Conservation (phyloP, 1,140 invertebrate genomes). For the Microplitis mediator region DNA sequence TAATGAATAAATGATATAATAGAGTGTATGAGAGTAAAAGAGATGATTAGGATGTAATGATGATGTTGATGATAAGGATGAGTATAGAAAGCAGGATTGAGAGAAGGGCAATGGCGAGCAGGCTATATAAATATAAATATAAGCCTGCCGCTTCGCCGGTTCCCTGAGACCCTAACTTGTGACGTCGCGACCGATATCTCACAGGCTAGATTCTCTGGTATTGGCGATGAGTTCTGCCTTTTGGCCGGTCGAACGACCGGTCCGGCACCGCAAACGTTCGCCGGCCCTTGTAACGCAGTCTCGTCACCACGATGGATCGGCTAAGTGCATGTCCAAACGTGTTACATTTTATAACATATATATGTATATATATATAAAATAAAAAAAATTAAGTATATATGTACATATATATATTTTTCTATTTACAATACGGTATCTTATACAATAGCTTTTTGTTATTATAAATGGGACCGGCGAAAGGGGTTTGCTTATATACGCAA, state of each 20-base stretch:
- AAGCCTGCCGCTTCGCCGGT: slow-evolving; percentile 66
- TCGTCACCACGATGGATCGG: slow-evolving; percentile 18
- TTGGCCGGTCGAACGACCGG: slow-evolving; percentile 19
- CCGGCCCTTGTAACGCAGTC: slow-evolving; percentile 20
- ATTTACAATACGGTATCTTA: too few relatives aligned
- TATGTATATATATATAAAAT: not conserved
- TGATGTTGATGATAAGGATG: not conserved
- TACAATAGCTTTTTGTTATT: too few relatives aligned
- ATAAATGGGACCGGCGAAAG: too few relatives aligned
- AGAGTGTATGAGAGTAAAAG: slow-evolving; percentile 21
- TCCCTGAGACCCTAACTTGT: slow-evolving; percentile 81
- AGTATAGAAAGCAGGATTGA: slow-evolving; percentile 9
- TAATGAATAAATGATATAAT: slow-evolving; percentile 13
- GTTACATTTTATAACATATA: not conserved
- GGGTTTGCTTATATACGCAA: too few relatives aligned
- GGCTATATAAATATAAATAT: slow-evolving; percentile 47
- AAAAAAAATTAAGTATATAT: not conserved
- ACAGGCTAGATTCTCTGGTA: slow-evolving; percentile 76
- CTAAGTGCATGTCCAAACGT: slow-evolving; percentile 4
- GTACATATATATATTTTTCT: too few relatives aligned
- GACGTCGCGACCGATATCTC: slow-evolving; percentile 69
- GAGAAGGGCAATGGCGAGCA: slow-evolving; percentile 51
- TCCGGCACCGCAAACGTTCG: slow-evolving; percentile 17
- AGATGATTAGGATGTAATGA: slow-evolving; percentile 26
- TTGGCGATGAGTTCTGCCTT: slow-evolving; percentile 66